Evolutionary conservation across 2,888 invertebrate genomes (phyloP), one percentile per base, ranked within the genome.

Genomic region (Ischnus inquisitorius): DNA sequence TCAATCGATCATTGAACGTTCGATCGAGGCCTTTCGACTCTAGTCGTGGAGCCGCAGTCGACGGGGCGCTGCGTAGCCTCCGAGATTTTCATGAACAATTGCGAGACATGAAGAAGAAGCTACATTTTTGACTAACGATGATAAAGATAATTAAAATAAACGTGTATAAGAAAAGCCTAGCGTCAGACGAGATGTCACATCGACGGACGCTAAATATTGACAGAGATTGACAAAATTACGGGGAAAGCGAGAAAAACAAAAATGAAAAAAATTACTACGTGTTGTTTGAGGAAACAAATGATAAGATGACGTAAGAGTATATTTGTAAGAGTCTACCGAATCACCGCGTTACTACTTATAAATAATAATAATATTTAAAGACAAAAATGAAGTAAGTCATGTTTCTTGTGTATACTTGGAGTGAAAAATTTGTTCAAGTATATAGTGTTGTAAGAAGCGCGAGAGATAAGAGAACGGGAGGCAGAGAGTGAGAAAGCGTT

Each of bases 301-400:
- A 84, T 72, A 76, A 68, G 67, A 51, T 60, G 79, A 68, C 60
- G 67, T 62, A 82, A 83, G 79, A 87, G 82, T 87, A 86, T 85
- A 88, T 88, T 88, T 87, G 86, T 87, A 88, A 87, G 87, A 86
- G 82, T 88, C 83, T 87, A 87, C 77, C 74, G 84, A 88, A 87
- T 87, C 86, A 87, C 68, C 79, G 84, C 85, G 86, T 89, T 88
- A 88, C 85, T 86, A 88, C 79, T 87, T 86, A 87, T 86, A 84
- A 84, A 86, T 85, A 85, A 83, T 83, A 74, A 79, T 75, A 80
- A 82, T 82, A 79, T 75, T 75, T 48, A 76, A 78, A 72, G 71
- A 82, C 75, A 79, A 87, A 71, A 86, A 87, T 82, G 68, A 77
- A 54, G 76, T 86, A 86, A 84, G 84, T 85, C 84, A 88, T 87